Evolutionary conservation across 2,797 vertebrate genomes (phyloP), one percentile per base, ranked within the genome.

Genomic region (Alfaro cultratus): DNA sequence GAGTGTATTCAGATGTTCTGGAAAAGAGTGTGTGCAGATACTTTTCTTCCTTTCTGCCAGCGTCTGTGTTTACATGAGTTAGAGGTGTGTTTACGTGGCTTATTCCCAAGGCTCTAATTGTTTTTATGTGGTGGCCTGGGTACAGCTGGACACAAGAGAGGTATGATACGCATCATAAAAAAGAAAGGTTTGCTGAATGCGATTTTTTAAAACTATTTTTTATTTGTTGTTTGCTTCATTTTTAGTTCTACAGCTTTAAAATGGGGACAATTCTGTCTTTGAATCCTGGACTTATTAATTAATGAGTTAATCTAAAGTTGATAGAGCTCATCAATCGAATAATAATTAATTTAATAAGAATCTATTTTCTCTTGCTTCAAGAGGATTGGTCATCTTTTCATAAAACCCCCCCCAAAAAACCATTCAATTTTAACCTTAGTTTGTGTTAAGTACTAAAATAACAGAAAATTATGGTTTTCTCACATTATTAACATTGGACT

Each of bases 1-100:
- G 79, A 74, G 73, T 75, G 78, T 77, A 74, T 34, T 51, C 60
- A 70, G 41, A 45, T 57, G 78, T 75, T 6, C 67, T 68, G 36
- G 39, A 68, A 68, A 36, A 68, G 39, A 23, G 23, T 68, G 62
- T 67, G 67, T 18, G 11, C 53, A 49, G 31, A 71, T n/a, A 11
- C 73, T 55, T 68, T 71, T 57, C 36, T 73, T 64, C 62, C 74
- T 79, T 57, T 76, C 46, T 74, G 76, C 53, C 36, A 73, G 55
- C 70, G 60, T 43, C 74, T 81, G 39, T 53, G 29, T 64, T 64
- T 67, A 67, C 16, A 36, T 36, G 62, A 21, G 75, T 51, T 73
- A 34, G 72, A 68, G 67, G 53, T 73, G 64, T 73, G 41, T 51
- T 67, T 68, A 57, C 53, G n/a, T 36, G 36, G 55, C 46, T 43